Evolutionary conservation across 2,113 vertebrate genomes (phyloP), one percentile per base, ranked within the genome.

Genomic region (Pedetes capensis): DNA sequence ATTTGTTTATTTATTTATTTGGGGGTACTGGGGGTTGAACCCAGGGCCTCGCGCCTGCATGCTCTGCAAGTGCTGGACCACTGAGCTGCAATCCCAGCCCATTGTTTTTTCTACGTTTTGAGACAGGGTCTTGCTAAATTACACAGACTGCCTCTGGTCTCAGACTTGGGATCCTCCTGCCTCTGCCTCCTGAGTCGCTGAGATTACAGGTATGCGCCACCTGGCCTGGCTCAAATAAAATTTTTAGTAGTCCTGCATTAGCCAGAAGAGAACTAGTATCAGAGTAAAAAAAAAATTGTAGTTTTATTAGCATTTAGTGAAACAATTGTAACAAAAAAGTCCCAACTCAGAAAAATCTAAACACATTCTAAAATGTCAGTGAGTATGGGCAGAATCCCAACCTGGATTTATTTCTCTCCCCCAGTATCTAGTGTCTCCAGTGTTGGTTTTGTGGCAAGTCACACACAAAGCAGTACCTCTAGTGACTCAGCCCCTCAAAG

Each of bases 371-470:
- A 86, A 76, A 39, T 10, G 8, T 49, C 44, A 39, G 6, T 8
- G 68, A 89, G 34, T 39, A 1, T 34, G 17, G 17, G 14, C 27
- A 76, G 10, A 18, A 59, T 27, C 11, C 11, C 32, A 59, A 3
- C 11, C 25, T 18, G 64, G 9, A 14, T 64, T 44, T 49, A n/a
- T 32, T 14, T 39, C 37, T 27, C n/a, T 32, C 20, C 32, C 53
- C 29, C 1, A 4, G 32, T 1, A 14, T 13, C 51, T 3, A 1
- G 8, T 27, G 23, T 27, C 27, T 63, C 37, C 1, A 53, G 1
- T 66, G 3, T 79, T 42, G 47, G 25, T 47, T 68, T 9, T 66
- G 53, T 6, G 53, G 8, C n/a, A 14, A 22, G 29, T 16, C 34
- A 32, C 11, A 49, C 6, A 23, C 23, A 53, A 29, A 75, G 42